Percentiles rank a stretch among this genome's conserved stretches.
phyloP scores from a whole-genome alignment of 2,113 vertebrate species.

The Sclerurus mexicanus region DNA sequence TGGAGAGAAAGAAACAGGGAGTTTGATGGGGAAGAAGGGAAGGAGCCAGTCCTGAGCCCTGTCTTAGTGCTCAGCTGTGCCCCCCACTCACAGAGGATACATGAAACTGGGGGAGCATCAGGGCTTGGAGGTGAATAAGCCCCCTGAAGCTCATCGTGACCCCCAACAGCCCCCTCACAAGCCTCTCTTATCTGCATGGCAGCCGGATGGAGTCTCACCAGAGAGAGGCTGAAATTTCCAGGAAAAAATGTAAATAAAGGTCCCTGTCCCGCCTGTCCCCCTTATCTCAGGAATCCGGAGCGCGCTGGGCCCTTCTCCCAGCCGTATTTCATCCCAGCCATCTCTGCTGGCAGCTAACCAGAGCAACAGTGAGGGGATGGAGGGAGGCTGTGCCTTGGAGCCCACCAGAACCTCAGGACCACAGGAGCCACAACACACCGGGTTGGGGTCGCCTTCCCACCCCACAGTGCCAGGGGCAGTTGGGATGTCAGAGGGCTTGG shows the following conservation, averaged over 20 bases:
- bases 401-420: fast-evolving
- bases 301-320: background rate
- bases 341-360: background rate
- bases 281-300: conserved; percentile 54
- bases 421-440: fast-evolving
- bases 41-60: background rate
- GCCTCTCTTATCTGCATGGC: background rate
- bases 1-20: background rate
- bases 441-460: background rate
- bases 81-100: fast-evolving
- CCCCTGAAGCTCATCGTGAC: background rate
- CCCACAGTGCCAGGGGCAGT: fast-evolving
- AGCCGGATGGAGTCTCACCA: background rate
- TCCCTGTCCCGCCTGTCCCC: conserved; percentile 37
- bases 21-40: background rate
- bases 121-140: background rate
- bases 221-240: conserved; percentile 11
- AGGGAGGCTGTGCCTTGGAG: background rate
- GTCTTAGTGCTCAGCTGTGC: fast-evolving
- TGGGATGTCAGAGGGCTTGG: background rate
- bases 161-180: background rate
- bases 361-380: background rate
- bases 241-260: conserved; percentile 57
- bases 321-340: conserved; percentile 5
- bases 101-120: fast-evolving